These are phyloP conservation scores for Phorcus lineatus DNA, from an alignment of 2,888 invertebrate genomes.

Conservation along the genomic window DNA sequence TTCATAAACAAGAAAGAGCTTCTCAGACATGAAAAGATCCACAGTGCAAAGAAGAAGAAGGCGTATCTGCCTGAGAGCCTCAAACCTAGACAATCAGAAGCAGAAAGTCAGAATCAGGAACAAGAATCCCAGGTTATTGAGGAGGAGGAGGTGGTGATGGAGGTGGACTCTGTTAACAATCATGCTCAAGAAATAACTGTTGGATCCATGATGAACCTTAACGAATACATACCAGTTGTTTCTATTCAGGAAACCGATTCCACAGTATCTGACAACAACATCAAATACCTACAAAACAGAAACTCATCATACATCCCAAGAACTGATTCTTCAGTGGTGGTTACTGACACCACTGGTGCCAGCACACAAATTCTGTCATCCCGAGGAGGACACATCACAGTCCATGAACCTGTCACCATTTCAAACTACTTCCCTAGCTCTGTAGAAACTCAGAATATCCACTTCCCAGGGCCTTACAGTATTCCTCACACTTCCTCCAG, in stretches of 20 bases:
- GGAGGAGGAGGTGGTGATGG: not conserved
- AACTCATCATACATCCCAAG: not conserved
- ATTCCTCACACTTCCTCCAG: not conserved
- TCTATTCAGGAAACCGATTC: not conserved
- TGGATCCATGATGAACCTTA: not conserved
- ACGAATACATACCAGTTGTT: not conserved
- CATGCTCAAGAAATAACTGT: not conserved
- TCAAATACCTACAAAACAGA: not conserved
- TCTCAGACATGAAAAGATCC: conserved; percentile 16
- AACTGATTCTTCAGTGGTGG: not conserved
- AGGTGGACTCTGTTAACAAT: not conserved
- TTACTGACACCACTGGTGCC: not conserved
- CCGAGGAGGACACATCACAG: not conserved
- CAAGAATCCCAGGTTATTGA: not conserved
- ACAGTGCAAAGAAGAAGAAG: not conserved
- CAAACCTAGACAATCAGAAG: not conserved
- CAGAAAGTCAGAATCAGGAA: not conserved
- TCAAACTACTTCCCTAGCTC: not conserved
- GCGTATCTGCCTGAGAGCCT: not conserved
- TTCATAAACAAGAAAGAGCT: conserved; percentile 27
- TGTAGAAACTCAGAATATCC: not conserved
- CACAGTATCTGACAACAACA: not conserved
- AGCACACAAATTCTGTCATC: not conserved
- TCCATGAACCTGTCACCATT: not conserved
- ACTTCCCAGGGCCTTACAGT: not conserved